Conservation (phyloP, 2,888 invertebrate species). For the Heliconius hortense region DNA sequence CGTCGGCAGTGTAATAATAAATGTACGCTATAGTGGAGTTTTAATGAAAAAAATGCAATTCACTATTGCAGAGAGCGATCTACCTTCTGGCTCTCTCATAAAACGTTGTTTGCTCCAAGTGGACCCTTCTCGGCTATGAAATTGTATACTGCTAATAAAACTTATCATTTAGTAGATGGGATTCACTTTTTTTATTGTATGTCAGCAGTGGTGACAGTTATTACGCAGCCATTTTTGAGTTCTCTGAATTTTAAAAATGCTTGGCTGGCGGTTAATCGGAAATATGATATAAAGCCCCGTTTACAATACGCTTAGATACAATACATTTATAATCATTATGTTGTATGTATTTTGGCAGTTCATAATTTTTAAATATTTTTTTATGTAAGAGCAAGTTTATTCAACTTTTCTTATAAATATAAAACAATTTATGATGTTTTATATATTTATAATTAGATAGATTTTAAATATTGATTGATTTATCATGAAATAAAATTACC, state of each 20-base stretch:
- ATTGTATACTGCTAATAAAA: slow-evolving; percentile 2
- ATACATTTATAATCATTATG: slow-evolving; percentile 16
- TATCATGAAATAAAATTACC: background rate
- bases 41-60: slow-evolving; percentile 11
- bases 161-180: background rate
- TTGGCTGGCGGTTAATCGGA: background rate
- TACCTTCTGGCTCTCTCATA: slow-evolving; percentile 15
- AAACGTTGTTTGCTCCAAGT: slow-evolving; percentile 13
- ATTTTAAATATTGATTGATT: background rate
- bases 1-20: background rate
- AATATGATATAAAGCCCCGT: background rate
- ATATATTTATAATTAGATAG: background rate
- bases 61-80: background rate
- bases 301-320: background rate
- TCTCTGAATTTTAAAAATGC: slow-evolving; percentile 7
- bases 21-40: background rate
- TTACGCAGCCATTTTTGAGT: background rate
- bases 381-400: background rate
- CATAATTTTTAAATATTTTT: background rate
- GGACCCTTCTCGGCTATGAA: slow-evolving; percentile 3
- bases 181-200: slow-evolving; percentile 1
- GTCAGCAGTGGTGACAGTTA: background rate
- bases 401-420: background rate
- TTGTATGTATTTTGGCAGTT: background rate
- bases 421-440: background rate